phyloP scores from a whole-genome alignment of 2,888 invertebrate genomes.

The Dasysyrphus albostriatus region DNA sequence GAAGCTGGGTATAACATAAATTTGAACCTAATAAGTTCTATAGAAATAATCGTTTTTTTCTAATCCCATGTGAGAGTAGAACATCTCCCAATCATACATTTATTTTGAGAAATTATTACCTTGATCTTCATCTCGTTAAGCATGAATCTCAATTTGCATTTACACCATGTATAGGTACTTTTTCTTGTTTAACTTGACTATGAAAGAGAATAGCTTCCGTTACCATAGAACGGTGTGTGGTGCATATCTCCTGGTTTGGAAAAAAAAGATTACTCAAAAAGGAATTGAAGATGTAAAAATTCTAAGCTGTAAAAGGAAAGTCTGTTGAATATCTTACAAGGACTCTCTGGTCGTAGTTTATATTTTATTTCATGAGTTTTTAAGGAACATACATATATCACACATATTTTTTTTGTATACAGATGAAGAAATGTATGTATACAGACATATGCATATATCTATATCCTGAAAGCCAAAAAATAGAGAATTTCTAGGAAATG shows the following conservation, averaged over 20 bases:
- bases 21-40: background rate
- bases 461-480: conserved; percentile 19
- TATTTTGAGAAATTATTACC: conserved; percentile 48
- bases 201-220: conserved; percentile 6
- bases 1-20: background rate
- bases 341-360: conserved; percentile 19
- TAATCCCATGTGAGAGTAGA: background rate
- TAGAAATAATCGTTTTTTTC: background rate
- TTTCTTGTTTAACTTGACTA: conserved; percentile 50
- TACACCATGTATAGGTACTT: conserved; percentile 36
- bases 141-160: conserved; percentile 60
- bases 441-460: background rate
- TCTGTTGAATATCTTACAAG: conserved; percentile 28
- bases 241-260: background rate
- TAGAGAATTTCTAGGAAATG: conserved; percentile 7
- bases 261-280: background rate
- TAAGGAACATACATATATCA: conserved; percentile 28
- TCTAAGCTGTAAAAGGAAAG: conserved; percentile 8
- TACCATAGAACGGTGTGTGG: background rate
- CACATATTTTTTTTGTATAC: background rate
- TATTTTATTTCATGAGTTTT: conserved; percentile 33
- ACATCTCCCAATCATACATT: background rate
- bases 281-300: conserved; percentile 15
- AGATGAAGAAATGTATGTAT: background rate
- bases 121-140: conserved; percentile 55